Percentiles rank a stretch among this genome's conserved stretches.
Conservation (phyloP, 2,888 invertebrate species). For the Charanyca ferruginea region DNA sequence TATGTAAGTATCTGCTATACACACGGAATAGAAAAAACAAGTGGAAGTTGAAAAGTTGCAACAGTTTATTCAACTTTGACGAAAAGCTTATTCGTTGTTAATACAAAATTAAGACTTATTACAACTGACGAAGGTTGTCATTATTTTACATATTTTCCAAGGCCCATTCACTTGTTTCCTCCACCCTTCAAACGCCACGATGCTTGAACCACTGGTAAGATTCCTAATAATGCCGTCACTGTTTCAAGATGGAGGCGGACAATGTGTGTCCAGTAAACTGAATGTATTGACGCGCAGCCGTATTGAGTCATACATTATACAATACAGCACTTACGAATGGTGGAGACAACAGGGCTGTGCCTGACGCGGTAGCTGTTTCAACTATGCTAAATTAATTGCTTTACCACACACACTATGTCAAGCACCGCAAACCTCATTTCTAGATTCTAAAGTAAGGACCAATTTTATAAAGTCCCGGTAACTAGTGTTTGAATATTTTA, state of each 20-base stretch:
- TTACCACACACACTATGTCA: conserved; percentile 67
- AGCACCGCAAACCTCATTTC: conserved; percentile 70
- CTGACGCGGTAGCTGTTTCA: conserved; percentile 72
- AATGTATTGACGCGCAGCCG: conserved; percentile 50
- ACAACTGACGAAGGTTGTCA: too few relatives aligned
- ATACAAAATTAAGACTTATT: too few relatives aligned
- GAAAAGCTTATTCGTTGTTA: too few relatives aligned
- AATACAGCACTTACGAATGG: conserved; percentile 55
- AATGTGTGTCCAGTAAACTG: conserved; percentile 46
- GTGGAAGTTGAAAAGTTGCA: too few relatives aligned
- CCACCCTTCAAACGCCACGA: too few relatives aligned
- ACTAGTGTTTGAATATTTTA: conserved; percentile 53
- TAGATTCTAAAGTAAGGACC: conserved; percentile 54
- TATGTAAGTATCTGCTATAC: too few relatives aligned
- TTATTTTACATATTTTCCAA: too few relatives aligned
- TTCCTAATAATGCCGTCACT: conserved; percentile 14
- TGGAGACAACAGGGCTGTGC: conserved; percentile 59
- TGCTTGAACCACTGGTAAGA: not conserved
- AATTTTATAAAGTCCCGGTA: conserved; percentile 47
- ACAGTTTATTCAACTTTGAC: too few relatives aligned
- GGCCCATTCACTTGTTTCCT: too few relatives aligned
- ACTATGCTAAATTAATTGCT: conserved; percentile 83
- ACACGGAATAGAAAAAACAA: too few relatives aligned
- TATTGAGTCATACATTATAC: conserved; percentile 53
- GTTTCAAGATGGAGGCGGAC: conserved; percentile 2